phyloP scores from a whole-genome alignment of 2,797 vertebrate species.

The Mormyrops boulengeri region DNA sequence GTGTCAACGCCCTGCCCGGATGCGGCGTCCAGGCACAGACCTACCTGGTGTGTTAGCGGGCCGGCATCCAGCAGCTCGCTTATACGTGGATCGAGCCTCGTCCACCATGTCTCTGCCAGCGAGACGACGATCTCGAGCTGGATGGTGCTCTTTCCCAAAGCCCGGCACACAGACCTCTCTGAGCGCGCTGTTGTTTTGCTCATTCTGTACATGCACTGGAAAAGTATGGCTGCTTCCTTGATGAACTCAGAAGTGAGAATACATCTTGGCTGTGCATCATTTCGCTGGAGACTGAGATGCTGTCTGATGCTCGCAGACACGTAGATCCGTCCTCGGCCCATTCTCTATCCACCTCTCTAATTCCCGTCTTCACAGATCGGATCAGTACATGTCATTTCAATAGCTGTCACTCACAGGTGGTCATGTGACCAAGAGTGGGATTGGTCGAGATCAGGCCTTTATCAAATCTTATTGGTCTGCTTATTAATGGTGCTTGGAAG shows the following conservation, averaged over 20 bases:
- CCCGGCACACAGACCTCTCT: not conserved
- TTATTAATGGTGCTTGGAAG: conserved; percentile 7
- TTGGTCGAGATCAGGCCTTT: not conserved
- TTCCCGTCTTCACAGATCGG: not conserved
- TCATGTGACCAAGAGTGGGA: not conserved
- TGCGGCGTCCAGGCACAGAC: not conserved
- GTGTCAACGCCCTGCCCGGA: not conserved
- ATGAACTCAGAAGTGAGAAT: not conserved
- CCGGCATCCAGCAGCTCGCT: conserved; percentile 47
- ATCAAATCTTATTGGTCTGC: not conserved
- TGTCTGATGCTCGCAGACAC: not conserved
- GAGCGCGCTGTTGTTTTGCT: not conserved
- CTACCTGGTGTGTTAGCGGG: conserved; percentile 46
- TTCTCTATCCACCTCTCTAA: not conserved
- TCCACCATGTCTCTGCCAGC: conserved; percentile 16
- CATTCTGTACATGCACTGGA: not conserved
- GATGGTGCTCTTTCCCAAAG: not conserved
- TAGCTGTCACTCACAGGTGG: not conserved
- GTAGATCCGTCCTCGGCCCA: not conserved
- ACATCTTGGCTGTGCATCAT: not conserved
- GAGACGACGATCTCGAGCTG: not conserved
- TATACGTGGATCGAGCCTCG: conserved; percentile 41
- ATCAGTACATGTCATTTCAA: not conserved
- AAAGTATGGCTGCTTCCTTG: not conserved
- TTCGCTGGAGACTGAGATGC: not conserved